Evolutionary conservation across 2,797 vertebrate species (phyloP).

Genomic region (Mormyrus hasselquistii): DNA sequence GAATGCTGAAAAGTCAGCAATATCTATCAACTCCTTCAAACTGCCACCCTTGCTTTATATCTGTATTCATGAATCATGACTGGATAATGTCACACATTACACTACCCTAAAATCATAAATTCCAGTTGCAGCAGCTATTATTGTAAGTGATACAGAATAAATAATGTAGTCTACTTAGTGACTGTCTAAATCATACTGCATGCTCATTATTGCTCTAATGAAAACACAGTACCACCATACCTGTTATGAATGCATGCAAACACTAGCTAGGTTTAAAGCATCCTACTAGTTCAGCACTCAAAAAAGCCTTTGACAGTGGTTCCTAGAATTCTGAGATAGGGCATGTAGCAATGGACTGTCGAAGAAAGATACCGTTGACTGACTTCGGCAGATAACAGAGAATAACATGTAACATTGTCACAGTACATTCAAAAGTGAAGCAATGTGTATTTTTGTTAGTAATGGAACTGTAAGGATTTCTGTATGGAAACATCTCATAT

Average conservation of each 20-base stretch:
- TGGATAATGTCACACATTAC: neutral
- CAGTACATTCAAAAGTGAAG: neutral
- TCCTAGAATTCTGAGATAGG: neutral
- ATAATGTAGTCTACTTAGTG: neutral
- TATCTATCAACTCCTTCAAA: neutral
- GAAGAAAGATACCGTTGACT: neutral
- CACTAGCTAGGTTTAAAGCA: neutral
- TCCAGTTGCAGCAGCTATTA: neutral
- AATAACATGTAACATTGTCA: neutral
- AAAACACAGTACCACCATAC: neutral
- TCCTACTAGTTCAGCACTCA: neutral
- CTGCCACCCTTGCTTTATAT: neutral
- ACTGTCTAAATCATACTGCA: neutral
- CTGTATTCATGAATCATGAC: neutral
- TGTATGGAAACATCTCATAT: neutral
- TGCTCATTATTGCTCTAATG: neutral
- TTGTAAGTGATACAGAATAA: neutral
- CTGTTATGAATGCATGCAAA: neutral
- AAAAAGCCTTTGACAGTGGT: neutral
- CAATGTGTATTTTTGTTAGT: neutral
- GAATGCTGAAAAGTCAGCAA: neutral
- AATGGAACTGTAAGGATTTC: neutral
- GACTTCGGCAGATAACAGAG: neutral
- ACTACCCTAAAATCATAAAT: neutral
- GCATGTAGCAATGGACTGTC: neutral